Evolutionary conservation across 2,797 vertebrate genomes (phyloP).

Genomic region (Manis javanica): DNA sequence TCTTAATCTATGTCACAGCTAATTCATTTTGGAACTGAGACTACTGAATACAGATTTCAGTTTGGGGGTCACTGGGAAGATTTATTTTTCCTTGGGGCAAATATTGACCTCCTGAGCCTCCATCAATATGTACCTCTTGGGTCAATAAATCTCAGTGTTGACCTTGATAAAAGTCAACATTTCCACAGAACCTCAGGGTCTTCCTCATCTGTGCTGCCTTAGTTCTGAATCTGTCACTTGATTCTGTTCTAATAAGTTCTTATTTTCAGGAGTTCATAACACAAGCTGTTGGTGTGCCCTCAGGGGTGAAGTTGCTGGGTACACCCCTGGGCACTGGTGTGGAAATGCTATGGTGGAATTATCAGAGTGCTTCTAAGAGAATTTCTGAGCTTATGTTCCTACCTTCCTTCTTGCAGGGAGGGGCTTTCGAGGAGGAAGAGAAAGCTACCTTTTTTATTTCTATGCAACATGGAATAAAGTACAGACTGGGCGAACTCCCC

Average conservation of each 20-base stretch:
- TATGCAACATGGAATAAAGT: not conserved
- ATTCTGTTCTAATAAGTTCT: constrained; percentile 52
- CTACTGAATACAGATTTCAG: constrained; percentile 62
- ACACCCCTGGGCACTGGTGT: not conserved
- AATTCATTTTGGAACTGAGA: constrained; percentile 69
- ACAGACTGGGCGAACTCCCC: not conserved
- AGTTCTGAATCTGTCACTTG: constrained; percentile 46
- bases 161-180: constrained; percentile 82
- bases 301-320: not conserved
- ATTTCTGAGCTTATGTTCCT: constrained; percentile 30
- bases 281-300: not conserved
- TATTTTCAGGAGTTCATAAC: constrained; percentile 7
- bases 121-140: constrained; percentile 80
- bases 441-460: too few relatives aligned
- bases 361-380: not conserved
- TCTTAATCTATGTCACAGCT: constrained; percentile 66
- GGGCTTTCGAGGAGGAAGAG: not conserved
- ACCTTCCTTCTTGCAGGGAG: not conserved
- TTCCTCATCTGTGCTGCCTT: constrained; percentile 66
- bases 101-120: constrained; percentile 76
- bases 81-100: constrained; percentile 78
- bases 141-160: constrained; percentile 84
- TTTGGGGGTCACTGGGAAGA: constrained; percentile 68
- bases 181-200: constrained; percentile 53
- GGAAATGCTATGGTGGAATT: constrained; percentile 12